Percentiles rank a stretch among this genome's conserved stretches.
Conservation (phyloP, 2,888 invertebrate genomes). For the Lingula anatina region DNA sequence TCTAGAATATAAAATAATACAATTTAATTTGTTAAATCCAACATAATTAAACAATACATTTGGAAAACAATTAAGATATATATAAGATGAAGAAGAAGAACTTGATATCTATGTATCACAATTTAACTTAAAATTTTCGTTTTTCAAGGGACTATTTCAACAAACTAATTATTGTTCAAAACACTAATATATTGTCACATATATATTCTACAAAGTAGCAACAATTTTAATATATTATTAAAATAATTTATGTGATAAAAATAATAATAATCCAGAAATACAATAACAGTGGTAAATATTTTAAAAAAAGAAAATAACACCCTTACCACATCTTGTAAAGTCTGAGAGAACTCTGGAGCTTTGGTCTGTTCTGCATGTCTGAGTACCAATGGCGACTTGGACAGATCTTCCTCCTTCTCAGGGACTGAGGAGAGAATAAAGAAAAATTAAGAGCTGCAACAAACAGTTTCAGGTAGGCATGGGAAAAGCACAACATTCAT, state of each 20-base stretch:
- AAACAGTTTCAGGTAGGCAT: too few species aligned
- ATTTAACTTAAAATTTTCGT: background rate
- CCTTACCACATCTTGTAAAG: constrained; percentile 71
- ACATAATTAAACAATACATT: background rate
- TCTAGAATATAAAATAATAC: constrained; percentile 19
- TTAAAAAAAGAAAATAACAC: background rate
- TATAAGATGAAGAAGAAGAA: background rate
- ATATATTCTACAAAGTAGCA: background rate
- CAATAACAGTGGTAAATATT: too few species aligned
- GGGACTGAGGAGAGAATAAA: constrained; percentile 18
- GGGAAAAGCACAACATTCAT: too few species aligned
- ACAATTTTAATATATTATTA: background rate
- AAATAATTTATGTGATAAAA: background rate
- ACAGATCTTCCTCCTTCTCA: constrained; percentile 26
- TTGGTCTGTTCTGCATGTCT: constrained; percentile 66
- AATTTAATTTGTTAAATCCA: background rate
- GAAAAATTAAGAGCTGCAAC: too few species aligned
- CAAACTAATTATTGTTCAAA: background rate
- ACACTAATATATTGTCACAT: background rate
- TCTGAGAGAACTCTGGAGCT: constrained; percentile 80
- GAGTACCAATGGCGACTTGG: constrained; percentile 39
- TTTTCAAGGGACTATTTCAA: too few species aligned
- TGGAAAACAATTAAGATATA: constrained; percentile 2
- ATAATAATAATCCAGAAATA: too few species aligned
- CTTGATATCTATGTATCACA: background rate